Evolutionary conservation across 2,888 invertebrate species (phyloP).

Genomic region (Galerucella nymphaeae): DNA sequence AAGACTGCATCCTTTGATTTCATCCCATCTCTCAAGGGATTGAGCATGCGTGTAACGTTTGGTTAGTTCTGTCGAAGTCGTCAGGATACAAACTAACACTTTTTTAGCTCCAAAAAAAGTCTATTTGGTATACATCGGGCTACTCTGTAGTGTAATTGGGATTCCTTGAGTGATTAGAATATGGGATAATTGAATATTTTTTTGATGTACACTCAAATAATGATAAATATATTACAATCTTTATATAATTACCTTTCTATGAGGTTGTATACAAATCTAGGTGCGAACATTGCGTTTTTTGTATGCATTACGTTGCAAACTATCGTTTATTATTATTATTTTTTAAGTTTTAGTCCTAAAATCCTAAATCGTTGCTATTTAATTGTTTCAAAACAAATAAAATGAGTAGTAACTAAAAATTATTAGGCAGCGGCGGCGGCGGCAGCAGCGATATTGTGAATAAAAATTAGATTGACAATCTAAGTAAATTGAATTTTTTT

Average conservation of each 20-base stretch:
- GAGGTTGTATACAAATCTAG: conserved; percentile 19
- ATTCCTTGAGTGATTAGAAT: too few relatives aligned
- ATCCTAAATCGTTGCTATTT: conserved; percentile 15
- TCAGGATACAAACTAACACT: too few relatives aligned
- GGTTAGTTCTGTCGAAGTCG: too few relatives aligned
- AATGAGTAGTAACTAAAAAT: conserved; percentile 5
- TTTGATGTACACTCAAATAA: background rate
- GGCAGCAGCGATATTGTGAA: background rate
- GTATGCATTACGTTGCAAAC: conserved; percentile 13
- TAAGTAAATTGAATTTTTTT: conserved; percentile 3
- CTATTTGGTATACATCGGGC: too few relatives aligned
- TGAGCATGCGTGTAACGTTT: too few relatives aligned
- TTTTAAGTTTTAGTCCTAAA: conserved; percentile 14
- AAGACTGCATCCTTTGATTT: too few relatives aligned
- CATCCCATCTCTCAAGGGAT: too few relatives aligned
- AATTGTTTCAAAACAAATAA: background rate
- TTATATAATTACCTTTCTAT: conserved; percentile 8
- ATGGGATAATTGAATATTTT: too few relatives aligned
- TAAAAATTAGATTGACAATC: conserved; percentile 25
- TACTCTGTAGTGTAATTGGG: too few relatives aligned
- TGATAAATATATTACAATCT: background rate
- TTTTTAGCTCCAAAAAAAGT: too few relatives aligned
- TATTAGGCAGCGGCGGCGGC: background rate
- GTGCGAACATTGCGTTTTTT: conserved; percentile 8
- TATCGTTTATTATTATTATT: conserved; percentile 14